A percentile compares a stretch with the other conserved stretches of the same genome.
Conservation (phyloP, 2,113 vertebrate genomes). For the Cynocephalus volans region DNA sequence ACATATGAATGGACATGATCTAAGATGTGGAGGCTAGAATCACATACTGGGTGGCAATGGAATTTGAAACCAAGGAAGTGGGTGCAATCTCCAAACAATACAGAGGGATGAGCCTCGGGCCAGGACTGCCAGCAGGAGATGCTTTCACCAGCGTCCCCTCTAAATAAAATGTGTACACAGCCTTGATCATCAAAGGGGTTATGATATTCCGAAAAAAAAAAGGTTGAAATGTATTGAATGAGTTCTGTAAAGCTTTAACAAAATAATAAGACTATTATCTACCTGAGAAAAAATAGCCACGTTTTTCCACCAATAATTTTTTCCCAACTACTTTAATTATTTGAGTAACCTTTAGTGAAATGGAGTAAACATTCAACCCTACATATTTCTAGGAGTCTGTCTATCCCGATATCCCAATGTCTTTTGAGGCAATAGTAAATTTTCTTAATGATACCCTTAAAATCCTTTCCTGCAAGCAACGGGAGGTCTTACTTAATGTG, state of each 20-base stretch:
- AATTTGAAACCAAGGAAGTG: background rate
- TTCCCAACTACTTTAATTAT: background rate
- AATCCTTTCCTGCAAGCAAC: background rate
- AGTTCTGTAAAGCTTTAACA: background rate
- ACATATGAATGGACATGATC: background rate
- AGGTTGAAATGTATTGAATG: background rate
- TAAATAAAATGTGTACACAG: background rate
- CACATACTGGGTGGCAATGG: background rate
- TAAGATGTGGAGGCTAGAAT: background rate
- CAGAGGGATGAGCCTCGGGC: background rate
- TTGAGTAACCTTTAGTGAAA: constrained; percentile 4
- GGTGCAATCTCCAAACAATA: background rate
- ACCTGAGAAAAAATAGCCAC: background rate
- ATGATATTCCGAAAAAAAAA: background rate
- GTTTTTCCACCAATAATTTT: background rate
- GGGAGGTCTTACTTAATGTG: background rate
- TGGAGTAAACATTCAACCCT: background rate
- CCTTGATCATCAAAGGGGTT: no score
- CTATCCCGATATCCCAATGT: background rate
- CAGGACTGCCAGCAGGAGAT: background rate
- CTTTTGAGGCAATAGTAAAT: background rate
- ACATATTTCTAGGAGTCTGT: background rate
- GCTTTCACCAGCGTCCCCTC: background rate
- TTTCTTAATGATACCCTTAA: background rate
- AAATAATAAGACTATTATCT: background rate